A percentile compares a stretch with the other conserved stretches of the same genome.
phyloP scores from a whole-genome alignment of 1,140 invertebrate species.

The Asbolus verrucosus region DNA sequence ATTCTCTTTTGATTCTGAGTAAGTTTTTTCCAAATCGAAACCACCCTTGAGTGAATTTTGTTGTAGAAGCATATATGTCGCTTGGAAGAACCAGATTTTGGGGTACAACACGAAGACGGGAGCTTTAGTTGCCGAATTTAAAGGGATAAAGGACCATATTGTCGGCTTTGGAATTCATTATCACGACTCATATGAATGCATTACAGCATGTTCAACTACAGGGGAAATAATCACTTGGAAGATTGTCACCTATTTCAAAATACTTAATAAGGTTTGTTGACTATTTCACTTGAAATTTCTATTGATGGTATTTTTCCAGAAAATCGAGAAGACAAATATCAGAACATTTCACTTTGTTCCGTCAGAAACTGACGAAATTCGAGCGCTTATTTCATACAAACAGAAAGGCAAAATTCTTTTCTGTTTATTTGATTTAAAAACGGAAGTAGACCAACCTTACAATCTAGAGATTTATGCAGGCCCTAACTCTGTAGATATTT shows the following conservation, averaged over 20 bases:
- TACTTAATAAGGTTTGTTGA: conserved; percentile 65
- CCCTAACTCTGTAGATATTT: conserved; percentile 41
- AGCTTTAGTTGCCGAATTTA: conserved; percentile 69
- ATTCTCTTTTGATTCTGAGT: conserved; percentile 75
- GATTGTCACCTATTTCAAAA: conserved; percentile 67
- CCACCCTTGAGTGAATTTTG: conserved; percentile 27
- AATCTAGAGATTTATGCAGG: conserved; percentile 41
- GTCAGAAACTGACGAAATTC: conserved; percentile 23
- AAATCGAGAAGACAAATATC: conserved; percentile 55
- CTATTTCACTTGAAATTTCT: conserved; percentile 54
- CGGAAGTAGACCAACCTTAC: conserved; percentile 27
- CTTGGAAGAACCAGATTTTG: conserved; percentile 69
- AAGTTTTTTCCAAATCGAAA: conserved; percentile 63
- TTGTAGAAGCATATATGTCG: conserved; percentile 70
- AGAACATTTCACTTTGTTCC: conserved; percentile 50
- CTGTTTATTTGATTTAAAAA: conserved; percentile 42
- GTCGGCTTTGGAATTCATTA: conserved; percentile 66
- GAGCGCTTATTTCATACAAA: conserved; percentile 50
- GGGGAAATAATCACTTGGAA: conserved; percentile 70
- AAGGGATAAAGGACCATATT: conserved; percentile 66
- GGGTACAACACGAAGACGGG: conserved; percentile 72
- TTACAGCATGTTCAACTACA: conserved; percentile 69
- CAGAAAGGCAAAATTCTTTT: conserved; percentile 40
- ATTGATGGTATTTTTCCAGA: conserved; percentile 42
- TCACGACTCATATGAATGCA: conserved; percentile 64